Evolutionary conservation across 2,113 vertebrate genomes (phyloP), one percentile per base, ranked within the genome.

Genomic region (Xiphophorus maculatus): DNA sequence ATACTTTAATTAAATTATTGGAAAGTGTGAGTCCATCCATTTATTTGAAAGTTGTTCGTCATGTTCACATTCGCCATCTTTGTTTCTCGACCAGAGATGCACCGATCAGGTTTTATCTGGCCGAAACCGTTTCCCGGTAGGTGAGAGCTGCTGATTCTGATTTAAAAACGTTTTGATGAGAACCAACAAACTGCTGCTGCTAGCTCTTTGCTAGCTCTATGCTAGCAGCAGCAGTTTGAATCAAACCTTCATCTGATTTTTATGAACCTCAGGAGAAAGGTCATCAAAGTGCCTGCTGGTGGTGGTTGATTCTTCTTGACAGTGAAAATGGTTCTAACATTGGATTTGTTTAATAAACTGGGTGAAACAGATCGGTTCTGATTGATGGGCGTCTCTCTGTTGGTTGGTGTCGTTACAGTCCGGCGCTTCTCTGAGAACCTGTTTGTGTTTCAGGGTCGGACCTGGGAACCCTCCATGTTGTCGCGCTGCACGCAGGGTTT

Each of bases 401-500:
- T 48, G 51, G 30, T 25, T 28, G 10, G 64, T 66, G 64, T 6
- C 13, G 25, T 11, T 27, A 7, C 27, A 2, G 29, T 63, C 61
- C 13, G 35, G 32, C 62, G 32, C 32, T 29, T 22, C 30, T 64
- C 51, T 58, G 9, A 58, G 51, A n/a, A 32, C 15, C 30, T 65
- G 28, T 79, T n/a, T 75, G 14, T 58, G n/a, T 35, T 1, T 51
- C 76, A 99, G 97, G 96, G 96, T 1, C 94, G 95, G 37, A 96
- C 86, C 91, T 99, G 97, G 97, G 96, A 98, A 30, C 93, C 95
- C 0, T 90, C 90, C 17, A 94, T 96, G 66, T 88, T 99, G 48
- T 87, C 94, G 10, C 94, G 97, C 76, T 95, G 96, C 0, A 98
- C 97, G 25, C 97, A 98, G 82, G 97, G 98, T 12, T 90, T 99